phyloP scores from a whole-genome alignment of 2,888 invertebrate genomes.

The Hedya salicella region DNA sequence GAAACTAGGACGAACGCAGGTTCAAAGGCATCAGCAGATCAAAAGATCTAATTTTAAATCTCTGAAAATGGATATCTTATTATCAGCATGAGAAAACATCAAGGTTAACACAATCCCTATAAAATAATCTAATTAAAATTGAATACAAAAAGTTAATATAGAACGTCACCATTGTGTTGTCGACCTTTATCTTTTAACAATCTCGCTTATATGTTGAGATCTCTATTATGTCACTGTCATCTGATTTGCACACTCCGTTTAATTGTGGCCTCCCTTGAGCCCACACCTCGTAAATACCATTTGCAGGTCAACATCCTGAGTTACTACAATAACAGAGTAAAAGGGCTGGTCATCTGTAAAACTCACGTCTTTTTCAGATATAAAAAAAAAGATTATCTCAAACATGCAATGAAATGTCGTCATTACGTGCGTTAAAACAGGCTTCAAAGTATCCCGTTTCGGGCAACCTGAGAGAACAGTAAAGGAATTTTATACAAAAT shows the following conservation, averaged over 20 bases:
- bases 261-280: slow-evolving; percentile 19
- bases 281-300: slow-evolving; percentile 55
- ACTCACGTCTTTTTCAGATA: too few relatives aligned
- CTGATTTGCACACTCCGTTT: slow-evolving; percentile 14
- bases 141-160: slow-evolving; percentile 6
- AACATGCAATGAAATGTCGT: too few relatives aligned
- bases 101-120: background rate
- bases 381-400: too few relatives aligned
- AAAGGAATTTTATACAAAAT: too few relatives aligned
- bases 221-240: slow-evolving; percentile 9
- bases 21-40: too few relatives aligned
- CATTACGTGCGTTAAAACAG: too few relatives aligned
- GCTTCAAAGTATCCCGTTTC: too few relatives aligned
- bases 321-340: slow-evolving; percentile 53
- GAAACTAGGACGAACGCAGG: too few relatives aligned
- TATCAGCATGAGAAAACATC: background rate
- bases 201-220: slow-evolving; percentile 15
- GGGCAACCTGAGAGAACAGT: too few relatives aligned
- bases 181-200: background rate
- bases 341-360: too few relatives aligned
- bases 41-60: too few relatives aligned
- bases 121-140: background rate
- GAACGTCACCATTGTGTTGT: slow-evolving; percentile 13
- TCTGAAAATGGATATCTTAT: too few relatives aligned
- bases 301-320: slow-evolving; percentile 63